Percentiles rank a stretch among this genome's conserved stretches.
Evolutionary conservation across 2,888 invertebrate species (phyloP).

Genomic region (Dendrolimus pini): DNA sequence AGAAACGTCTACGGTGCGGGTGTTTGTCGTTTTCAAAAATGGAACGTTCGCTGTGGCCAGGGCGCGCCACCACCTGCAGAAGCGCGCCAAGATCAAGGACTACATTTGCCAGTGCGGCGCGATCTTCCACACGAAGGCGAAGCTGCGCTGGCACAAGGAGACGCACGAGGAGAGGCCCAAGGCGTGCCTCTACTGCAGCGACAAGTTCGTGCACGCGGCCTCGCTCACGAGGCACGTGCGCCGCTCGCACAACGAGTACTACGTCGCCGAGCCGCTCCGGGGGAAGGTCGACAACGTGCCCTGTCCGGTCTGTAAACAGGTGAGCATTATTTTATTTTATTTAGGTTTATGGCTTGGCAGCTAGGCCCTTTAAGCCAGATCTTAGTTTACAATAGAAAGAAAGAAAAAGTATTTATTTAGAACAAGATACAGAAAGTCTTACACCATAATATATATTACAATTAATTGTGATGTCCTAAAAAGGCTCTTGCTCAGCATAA

Average conservation of each 20-base stretch:
- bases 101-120: constrained; percentile 88
- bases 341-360: too few relatives aligned
- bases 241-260: constrained; percentile 86
- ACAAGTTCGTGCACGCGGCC: constrained; percentile 90
- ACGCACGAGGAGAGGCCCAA: constrained; percentile 89
- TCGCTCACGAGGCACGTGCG: constrained; percentile 90
- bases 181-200: constrained; percentile 89
- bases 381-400: too few relatives aligned
- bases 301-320: constrained; percentile 85
- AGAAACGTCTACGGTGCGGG: too few relatives aligned
- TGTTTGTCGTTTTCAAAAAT: too few relatives aligned
- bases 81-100: constrained; percentile 81
- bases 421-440: too few relatives aligned
- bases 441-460: too few relatives aligned
- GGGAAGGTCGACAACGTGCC: constrained; percentile 83
- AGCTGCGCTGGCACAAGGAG: constrained; percentile 91
- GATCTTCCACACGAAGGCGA: constrained; percentile 88
- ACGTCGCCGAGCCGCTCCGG: constrained; percentile 78
- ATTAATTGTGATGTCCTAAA: too few relatives aligned
- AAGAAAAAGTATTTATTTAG: too few relatives aligned
- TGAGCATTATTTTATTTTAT: constrained; percentile 10
- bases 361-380: too few relatives aligned
- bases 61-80: constrained; percentile 84
- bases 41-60: constrained; percentile 21
- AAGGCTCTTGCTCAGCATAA: too few relatives aligned